phyloP scores from a whole-genome alignment of 2,113 vertebrate genomes.

The Hypocryptadius cinnamomeus region DNA sequence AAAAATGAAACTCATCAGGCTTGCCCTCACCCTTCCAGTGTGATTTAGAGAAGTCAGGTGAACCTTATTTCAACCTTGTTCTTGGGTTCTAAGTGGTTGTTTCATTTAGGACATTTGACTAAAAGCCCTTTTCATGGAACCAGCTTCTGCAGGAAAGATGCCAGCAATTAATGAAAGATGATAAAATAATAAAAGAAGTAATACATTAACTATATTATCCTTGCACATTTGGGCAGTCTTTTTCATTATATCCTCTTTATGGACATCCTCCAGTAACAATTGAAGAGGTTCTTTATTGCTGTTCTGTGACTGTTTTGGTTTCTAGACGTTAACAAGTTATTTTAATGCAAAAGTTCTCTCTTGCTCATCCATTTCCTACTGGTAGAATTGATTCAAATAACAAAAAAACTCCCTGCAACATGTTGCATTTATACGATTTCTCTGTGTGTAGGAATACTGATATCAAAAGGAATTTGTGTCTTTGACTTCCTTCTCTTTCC shows the following conservation, averaged over 20 bases:
- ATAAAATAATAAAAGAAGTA: slow-evolving; percentile 77
- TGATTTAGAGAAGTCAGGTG: slow-evolving; percentile 63
- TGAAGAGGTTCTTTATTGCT: slow-evolving; percentile 61
- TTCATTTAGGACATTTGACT: slow-evolving; percentile 71
- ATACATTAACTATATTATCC: slow-evolving; percentile 74
- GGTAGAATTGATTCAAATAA: background rate
- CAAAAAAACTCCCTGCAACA: background rate
- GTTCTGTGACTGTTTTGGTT: slow-evolving; percentile 49
- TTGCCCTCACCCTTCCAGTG: background rate
- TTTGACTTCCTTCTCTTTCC: background rate
- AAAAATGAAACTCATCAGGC: background rate
- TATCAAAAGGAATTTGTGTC: background rate
- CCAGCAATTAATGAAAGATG: slow-evolving; percentile 79
- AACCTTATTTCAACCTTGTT: slow-evolving; percentile 68
- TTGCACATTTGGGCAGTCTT: slow-evolving; percentile 65
- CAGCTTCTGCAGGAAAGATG: slow-evolving; percentile 57
- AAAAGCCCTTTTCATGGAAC: slow-evolving; percentile 71
- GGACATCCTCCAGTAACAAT: slow-evolving; percentile 59
- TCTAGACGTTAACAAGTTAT: slow-evolving; percentile 46
- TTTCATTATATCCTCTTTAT: slow-evolving; percentile 71
- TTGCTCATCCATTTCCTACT: background rate
- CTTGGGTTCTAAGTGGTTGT: slow-evolving; percentile 64
- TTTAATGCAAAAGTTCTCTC: background rate
- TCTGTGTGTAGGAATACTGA: background rate
- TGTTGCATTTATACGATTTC: background rate